Evolutionary conservation across 2,888 invertebrate species (phyloP), one percentile per base, ranked within the genome.

Genomic region (Archaeoteleia sp.): DNA sequence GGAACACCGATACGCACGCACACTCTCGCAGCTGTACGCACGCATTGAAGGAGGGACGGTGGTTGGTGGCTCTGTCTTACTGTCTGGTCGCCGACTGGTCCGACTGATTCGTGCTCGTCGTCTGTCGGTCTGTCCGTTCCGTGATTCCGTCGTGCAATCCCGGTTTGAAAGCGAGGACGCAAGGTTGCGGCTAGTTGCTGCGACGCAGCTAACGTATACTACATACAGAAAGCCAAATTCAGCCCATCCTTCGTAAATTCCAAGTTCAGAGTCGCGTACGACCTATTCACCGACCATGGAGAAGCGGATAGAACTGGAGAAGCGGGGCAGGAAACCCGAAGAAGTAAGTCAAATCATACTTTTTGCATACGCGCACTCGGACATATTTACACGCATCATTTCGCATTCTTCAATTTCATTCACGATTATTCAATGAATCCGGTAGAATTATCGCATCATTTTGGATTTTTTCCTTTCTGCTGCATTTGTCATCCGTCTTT

Each of bases 291-390:
- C 76, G 79, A 81, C 76, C 80, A 97, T 97, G 96, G 96, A 96
- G 89, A 96, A 96, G 87, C 92, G 97, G 87, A 93, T 98, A 90
- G 94, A 94, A 85, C 89, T 97, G 86, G 98, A 98, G 89, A 93
- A 94, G 88, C 90, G 97, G 85, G 97, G 96, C 87, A 92, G 93
- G 86, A 92, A 91, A 86, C 93, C 96, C 79, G 91, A 91, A 85
- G 93, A 96, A 90, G 97, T 97, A 90, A 92, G 91, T 85, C 62
- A 61, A 70, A 70, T 53, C 67, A 45, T 49, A 61, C 67, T 74
- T 51, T 71, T 66, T 48, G 9, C 53, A 27, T 29, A 39, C 46
- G 32, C 55, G 42, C 53, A 40, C 49, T 34, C 29, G 29, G 42
- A 49, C 49, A 39, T 48, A 30, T 30, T 30, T 29, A 49, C 17